Evolutionary conservation across 1,140 invertebrate genomes (phyloP), one percentile per base, ranked within the genome.

Genomic region (Aphelenchoides besseyi): DNA sequence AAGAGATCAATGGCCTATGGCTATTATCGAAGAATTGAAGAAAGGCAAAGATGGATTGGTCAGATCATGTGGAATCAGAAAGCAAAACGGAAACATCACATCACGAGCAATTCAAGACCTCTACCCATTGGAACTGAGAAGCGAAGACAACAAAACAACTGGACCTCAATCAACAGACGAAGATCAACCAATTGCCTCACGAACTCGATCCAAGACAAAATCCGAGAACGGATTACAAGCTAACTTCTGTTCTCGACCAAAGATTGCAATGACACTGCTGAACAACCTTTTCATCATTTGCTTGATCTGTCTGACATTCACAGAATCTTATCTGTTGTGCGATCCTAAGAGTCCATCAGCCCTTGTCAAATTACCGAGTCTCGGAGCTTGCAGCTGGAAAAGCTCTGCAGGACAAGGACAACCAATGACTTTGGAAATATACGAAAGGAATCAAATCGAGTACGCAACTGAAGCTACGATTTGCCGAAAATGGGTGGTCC

Each of bases 71-170:
- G 59, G 23, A n/a, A 18, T 64, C 5, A 30, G 23, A 66, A 64
- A 23, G 9, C 18, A 23, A 64, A 37, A 66, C 18, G 62, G 62
- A 66, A 64, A 37, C 18, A 37, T 23, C 12, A 54, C 5, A 9
- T 23, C n/a, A 9, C 5, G 29, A 37, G 18, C 62, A 18, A 64
- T 64, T 30, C 18, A 23, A 5, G 3, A 9, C 12, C 62, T 64
- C 62, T 64, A 64, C 28, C 59, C 62, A 66, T 30, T 64, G 28
- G 62, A 64, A 37, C 23, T 5, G 29, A 30, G 36, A 53, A 8
- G 12, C 28, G 62, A 64, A 5, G 5, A 18, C 62, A 64, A 9
- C 3, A 30, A 48, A 23, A 48, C 12, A 48, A 48, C 12, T 23
- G 12, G 41, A 12, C 41, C 41, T 12, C 41, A 12, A 48, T n/a